phyloP scores from a whole-genome alignment of 2,113 vertebrate genomes.

The Ginglymostoma cirratum region DNA sequence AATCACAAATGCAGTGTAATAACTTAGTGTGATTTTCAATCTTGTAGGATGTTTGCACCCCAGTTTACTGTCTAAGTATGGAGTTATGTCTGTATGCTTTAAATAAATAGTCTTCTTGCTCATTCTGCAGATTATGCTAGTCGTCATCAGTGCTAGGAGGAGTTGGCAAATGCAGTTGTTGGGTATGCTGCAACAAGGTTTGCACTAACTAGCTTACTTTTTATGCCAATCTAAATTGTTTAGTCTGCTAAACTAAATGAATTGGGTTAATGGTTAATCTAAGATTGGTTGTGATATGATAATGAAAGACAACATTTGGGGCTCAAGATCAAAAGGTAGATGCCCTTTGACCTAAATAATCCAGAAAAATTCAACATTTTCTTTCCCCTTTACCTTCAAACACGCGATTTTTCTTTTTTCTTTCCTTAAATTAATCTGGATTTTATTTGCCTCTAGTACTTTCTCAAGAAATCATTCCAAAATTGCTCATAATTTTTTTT shows the following conservation, averaged over 20 bases:
- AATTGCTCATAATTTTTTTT: not conserved
- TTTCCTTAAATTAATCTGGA: not conserved
- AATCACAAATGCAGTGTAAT: not conserved
- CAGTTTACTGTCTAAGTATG: not conserved
- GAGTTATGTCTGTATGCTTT: not conserved
- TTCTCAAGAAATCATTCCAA: not conserved
- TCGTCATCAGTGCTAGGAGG: not conserved
- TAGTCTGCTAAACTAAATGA: too few relatives aligned
- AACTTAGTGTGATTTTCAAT: constrained; percentile 11
- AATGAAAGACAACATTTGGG: not conserved
- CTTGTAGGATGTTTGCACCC: not conserved
- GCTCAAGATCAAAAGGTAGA: not conserved
- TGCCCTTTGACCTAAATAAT: not conserved
- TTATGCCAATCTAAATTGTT: not conserved
- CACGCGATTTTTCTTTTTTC: not conserved
- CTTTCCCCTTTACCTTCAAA: not conserved
- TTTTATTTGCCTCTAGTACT: not conserved
- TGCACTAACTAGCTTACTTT: too few relatives aligned
- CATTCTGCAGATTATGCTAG: not conserved
- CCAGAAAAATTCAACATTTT: not conserved
- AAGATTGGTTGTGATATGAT: too few relatives aligned
- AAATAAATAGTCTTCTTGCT: not conserved
- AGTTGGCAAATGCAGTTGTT: too few relatives aligned
- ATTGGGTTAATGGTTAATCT: too few relatives aligned
- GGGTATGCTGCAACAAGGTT: too few relatives aligned